Evolutionary conservation across 2,888 invertebrate genomes (phyloP).

Genomic region (Tipula lateralis): DNA sequence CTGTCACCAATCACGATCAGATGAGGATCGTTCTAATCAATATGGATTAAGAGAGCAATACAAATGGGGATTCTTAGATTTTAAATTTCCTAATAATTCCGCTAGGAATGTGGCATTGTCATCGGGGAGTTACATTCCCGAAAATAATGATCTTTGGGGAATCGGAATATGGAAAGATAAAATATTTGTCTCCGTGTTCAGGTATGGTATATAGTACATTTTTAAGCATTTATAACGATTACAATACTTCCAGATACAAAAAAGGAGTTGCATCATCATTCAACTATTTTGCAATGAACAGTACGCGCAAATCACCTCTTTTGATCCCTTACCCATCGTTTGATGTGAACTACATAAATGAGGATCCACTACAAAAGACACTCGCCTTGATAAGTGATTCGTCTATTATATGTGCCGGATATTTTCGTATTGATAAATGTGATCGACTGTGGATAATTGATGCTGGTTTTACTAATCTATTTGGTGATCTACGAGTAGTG

Average conservation of each 20-base stretch:
- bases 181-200: not conserved
- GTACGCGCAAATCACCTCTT: slow-evolving; percentile 59
- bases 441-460: slow-evolving; percentile 80
- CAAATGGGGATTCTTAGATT: not conserved
- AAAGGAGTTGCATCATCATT: slow-evolving; percentile 66
- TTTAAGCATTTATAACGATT: not conserved
- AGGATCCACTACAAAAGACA: not conserved
- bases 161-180: not conserved
- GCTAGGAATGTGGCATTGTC: not conserved
- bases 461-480: slow-evolving; percentile 70
- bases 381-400: slow-evolving; percentile 53
- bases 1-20: not conserved
- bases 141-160: not conserved
- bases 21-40: not conserved
- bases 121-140: not conserved
- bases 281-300: slow-evolving; percentile 59
- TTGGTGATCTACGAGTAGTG: slow-evolving; percentile 60
- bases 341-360: slow-evolving; percentile 57
- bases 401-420: slow-evolving; percentile 66
- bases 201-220: not conserved
- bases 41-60: not conserved
- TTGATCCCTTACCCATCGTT: slow-evolving; percentile 73
- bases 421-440: slow-evolving; percentile 68
- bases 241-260: slow-evolving; percentile 53
- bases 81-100: not conserved